phyloP scores from a whole-genome alignment of 1,140 invertebrate genomes.

The Branchinecta lynchi region DNA sequence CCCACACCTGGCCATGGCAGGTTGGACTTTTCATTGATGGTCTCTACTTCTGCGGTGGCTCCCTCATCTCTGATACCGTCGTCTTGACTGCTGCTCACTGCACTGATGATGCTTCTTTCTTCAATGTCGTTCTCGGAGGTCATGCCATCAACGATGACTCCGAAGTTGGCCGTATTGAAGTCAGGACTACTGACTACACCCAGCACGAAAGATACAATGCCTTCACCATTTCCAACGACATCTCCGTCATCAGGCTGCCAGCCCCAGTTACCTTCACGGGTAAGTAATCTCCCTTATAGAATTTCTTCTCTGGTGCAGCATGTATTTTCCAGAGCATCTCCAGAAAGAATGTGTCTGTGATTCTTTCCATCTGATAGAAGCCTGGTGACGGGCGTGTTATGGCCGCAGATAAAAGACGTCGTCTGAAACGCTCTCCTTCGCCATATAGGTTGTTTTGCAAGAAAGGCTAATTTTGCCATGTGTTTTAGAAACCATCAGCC shows the following conservation, averaged over 20 bases:
- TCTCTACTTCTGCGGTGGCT: constrained; percentile 29
- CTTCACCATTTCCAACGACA: constrained; percentile 35
- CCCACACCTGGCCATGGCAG: constrained; percentile 20
- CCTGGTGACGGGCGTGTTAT: too few species aligned
- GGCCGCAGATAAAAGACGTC: too few species aligned
- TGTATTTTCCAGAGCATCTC: too few species aligned
- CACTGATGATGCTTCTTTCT: constrained; percentile 18
- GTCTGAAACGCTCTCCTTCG: too few species aligned
- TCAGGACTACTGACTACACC: constrained; percentile 28
- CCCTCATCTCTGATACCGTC: constrained; percentile 27
- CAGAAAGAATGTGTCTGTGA: too few species aligned
- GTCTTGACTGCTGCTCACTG: constrained; percentile 27
- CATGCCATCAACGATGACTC: constrained; percentile 20
- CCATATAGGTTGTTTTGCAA: too few species aligned
- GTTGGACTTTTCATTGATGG: constrained; percentile 20
- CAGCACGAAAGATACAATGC: constrained; percentile 36
- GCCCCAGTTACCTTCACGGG: constrained; percentile 33
- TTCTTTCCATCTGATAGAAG: too few species aligned
- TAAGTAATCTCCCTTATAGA: too few species aligned
- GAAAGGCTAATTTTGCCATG: too few species aligned
- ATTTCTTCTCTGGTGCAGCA: too few species aligned
- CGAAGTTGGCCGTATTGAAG: constrained; percentile 21
- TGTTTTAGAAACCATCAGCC: constrained; percentile 32
- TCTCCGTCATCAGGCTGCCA: constrained; percentile 39
- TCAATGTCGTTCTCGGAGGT: constrained; percentile 21